phyloP scores from a whole-genome alignment of 2,888 invertebrate genomes.

The Geotrupes spiniger region DNA sequence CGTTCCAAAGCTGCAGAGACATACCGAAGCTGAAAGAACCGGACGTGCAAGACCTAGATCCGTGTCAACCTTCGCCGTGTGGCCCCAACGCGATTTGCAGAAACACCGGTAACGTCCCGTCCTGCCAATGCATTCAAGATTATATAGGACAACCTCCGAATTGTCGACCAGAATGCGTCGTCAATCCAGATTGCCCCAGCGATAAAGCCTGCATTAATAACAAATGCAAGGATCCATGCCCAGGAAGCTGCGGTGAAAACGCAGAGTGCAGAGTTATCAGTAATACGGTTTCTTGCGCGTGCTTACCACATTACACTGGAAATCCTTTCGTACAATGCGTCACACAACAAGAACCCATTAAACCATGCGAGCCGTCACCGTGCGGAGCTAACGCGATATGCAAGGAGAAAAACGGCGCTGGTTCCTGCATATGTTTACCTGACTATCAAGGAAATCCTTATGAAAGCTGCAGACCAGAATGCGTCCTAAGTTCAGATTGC shows the following conservation, averaged over 20 bases:
- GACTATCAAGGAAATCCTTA: slow-evolving; percentile 85
- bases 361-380: slow-evolving; percentile 82
- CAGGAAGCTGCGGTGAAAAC: slow-evolving; percentile 76
- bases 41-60: slow-evolving; percentile 58
- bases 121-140: slow-evolving; percentile 73
- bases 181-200: slow-evolving; percentile 76
- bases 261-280: slow-evolving; percentile 78
- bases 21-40: slow-evolving; percentile 41
- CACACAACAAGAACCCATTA: slow-evolving; percentile 55
- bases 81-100: slow-evolving; percentile 77
- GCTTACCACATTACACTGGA: slow-evolving; percentile 72
- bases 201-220: slow-evolving; percentile 77
- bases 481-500: slow-evolving; percentile 83
- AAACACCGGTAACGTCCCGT: slow-evolving; percentile 62
- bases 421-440: slow-evolving; percentile 75
- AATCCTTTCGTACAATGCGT: slow-evolving; percentile 81
- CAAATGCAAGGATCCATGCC: slow-evolving; percentile 79
- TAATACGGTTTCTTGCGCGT: slow-evolving; percentile 79
- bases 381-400: slow-evolving; percentile 84
- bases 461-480: slow-evolving; percentile 83
- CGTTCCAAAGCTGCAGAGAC: slow-evolving; percentile 67
- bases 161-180: slow-evolving; percentile 79
- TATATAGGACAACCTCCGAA: slow-evolving; percentile 79
- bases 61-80: slow-evolving; percentile 77
- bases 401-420: slow-evolving; percentile 72